Evolutionary conservation across 30 jellyfish, hydroid and myxozoan species (phyloP).

Genomic region (Hydractinia echinata): DNA sequence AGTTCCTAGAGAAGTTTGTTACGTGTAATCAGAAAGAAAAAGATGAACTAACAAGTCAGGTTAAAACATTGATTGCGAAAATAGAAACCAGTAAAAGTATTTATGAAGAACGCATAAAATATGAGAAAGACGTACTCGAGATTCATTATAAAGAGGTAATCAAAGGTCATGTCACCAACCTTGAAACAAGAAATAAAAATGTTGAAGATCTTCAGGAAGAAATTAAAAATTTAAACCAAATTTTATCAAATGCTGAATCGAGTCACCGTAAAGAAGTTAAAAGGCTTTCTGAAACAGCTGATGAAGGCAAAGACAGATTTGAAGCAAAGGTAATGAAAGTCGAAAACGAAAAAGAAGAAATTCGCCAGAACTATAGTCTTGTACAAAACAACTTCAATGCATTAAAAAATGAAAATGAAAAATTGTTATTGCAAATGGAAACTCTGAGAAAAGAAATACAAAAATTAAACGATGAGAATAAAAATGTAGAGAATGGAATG

Average conservation of each 20-base stretch:
- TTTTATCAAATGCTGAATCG: not conserved
- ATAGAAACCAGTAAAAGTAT: not conserved
- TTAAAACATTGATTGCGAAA: not conserved
- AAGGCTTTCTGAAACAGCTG: not conserved
- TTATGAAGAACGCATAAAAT: not conserved
- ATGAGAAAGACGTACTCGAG: not conserved
- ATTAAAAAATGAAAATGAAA: not conserved
- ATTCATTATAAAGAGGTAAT: not conserved
- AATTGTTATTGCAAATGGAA: not conserved
- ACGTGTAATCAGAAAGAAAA: not conserved
- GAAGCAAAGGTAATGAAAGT: not conserved
- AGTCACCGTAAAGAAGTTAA: not conserved
- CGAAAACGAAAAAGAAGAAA: not conserved
- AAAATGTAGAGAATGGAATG: not conserved
- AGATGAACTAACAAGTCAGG: not conserved
- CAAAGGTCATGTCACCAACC: not conserved
- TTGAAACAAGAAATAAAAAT: not conserved
- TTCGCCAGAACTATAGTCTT: not conserved
- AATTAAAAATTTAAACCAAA: not conserved
- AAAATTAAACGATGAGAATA: not conserved
- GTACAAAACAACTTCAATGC: not conserved
- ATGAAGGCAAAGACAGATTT: not conserved
- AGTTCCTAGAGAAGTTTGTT: not conserved
- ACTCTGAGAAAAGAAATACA: not conserved
- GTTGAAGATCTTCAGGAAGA: constrained; percentile 6